Conservation (phyloP, 2,888 invertebrate species). For the Frankliniella fusca region DNA sequence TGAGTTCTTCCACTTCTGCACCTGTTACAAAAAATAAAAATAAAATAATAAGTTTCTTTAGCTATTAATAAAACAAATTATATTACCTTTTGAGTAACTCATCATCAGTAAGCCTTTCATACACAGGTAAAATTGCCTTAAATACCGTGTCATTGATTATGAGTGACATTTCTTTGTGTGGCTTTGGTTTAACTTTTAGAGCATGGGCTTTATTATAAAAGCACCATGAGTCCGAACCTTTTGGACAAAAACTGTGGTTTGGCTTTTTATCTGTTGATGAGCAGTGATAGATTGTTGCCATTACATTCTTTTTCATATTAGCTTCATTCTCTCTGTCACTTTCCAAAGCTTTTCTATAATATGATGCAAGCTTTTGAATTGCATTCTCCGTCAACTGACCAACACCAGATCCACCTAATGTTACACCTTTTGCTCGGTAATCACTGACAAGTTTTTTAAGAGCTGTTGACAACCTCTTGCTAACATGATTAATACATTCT, state of each 20-base stretch:
- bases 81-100: conserved; percentile 35
- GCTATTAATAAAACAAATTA: too few species aligned
- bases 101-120: conserved; percentile 35
- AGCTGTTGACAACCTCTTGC: conserved; percentile 32
- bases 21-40: too few species aligned
- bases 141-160: conserved; percentile 29
- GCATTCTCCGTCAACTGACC: conserved; percentile 31
- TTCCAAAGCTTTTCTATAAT: conserved; percentile 38
- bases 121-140: conserved; percentile 35
- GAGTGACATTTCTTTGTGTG: conserved; percentile 11
- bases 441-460: conserved; percentile 30
- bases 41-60: too few species aligned
- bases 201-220: conserved; percentile 37
- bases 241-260: conserved; percentile 38
- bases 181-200: conserved; percentile 26
- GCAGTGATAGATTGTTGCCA: conserved; percentile 39
- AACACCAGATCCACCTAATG: conserved; percentile 30
- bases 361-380: conserved; percentile 32
- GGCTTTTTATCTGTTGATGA: conserved; percentile 40
- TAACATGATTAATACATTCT: conserved; percentile 35
- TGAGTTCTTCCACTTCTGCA: too few species aligned
- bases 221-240: conserved; percentile 37
- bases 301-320: conserved; percentile 38
- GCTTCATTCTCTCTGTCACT: conserved; percentile 34
- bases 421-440: conserved; percentile 28